phyloP scores from a whole-genome alignment of 2,797 vertebrate species.

The Scleropages formosus region DNA sequence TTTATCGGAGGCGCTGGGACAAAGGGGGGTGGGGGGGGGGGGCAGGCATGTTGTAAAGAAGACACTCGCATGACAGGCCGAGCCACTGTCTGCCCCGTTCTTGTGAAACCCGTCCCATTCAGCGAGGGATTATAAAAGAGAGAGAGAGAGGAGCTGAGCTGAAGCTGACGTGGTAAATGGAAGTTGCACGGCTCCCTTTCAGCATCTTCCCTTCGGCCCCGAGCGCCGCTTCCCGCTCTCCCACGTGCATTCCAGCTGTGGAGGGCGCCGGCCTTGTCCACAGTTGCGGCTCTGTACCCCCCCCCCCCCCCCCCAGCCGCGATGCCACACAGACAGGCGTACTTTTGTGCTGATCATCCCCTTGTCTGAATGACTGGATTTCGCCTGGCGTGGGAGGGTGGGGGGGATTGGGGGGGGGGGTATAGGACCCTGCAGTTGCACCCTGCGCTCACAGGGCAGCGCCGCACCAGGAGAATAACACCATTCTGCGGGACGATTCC shows the following conservation, averaged over 20 bases:
- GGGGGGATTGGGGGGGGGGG: neutral
- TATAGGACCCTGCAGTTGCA: neutral
- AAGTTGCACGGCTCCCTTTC: slow-evolving; percentile 65
- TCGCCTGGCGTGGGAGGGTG: too few relatives aligned
- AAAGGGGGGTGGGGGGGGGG: slow-evolving; percentile 51
- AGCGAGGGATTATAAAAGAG: slow-evolving; percentile 70
- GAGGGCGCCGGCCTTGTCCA: slow-evolving; percentile 56
- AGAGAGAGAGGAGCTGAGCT: slow-evolving; percentile 69
- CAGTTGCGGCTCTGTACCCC: slow-evolving; percentile 46
- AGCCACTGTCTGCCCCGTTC: slow-evolving; percentile 67
- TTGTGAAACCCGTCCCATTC: slow-evolving; percentile 60
- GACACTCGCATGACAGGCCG: slow-evolving; percentile 57
- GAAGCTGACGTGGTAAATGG: slow-evolving; percentile 58
- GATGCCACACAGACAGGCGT: slow-evolving; percentile 30
- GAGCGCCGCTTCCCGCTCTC: slow-evolving; percentile 51
- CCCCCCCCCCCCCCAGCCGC: neutral
- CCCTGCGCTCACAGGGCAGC: neutral
- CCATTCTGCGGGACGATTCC: slow-evolving; percentile 73
- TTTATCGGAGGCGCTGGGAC: slow-evolving; percentile 69
- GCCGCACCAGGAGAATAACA: slow-evolving; percentile 60
- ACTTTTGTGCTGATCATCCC: slow-evolving; percentile 33
- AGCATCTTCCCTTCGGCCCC: slow-evolving; percentile 45
- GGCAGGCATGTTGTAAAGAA: slow-evolving; percentile 64
- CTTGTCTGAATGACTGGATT: neutral
- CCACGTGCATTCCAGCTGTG: slow-evolving; percentile 67